Evolutionary conservation across 2,797 vertebrate genomes (phyloP).

Genomic region (Rousettus madagascariensis): DNA sequence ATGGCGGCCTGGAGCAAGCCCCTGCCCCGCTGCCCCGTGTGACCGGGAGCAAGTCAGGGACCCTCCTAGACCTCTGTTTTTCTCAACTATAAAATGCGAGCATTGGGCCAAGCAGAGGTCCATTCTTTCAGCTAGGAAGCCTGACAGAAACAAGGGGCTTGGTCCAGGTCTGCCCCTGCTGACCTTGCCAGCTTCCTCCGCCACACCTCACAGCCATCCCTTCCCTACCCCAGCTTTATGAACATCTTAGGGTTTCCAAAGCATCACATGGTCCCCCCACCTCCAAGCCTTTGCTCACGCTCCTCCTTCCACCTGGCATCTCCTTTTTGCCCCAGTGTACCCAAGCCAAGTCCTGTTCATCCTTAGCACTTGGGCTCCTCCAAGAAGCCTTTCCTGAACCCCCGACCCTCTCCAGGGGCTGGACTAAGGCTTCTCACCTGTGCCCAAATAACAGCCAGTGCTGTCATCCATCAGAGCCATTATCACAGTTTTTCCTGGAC

Average conservation of each 20-base stretch:
- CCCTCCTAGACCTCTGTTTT: neutral
- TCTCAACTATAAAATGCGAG: neutral
- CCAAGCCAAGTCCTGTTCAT: neutral
- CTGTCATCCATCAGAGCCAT: neutral
- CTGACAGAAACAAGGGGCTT: neutral
- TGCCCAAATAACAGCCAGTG: neutral
- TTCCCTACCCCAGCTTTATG: neutral
- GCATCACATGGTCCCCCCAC: fast-evolving
- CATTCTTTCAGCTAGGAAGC: neutral
- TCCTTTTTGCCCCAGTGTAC: neutral
- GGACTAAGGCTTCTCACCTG: neutral
- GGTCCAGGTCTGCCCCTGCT: neutral
- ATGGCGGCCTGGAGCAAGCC: fast-evolving
- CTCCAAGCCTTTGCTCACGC: neutral
- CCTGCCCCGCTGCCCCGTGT: neutral
- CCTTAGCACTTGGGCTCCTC: neutral
- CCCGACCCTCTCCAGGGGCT: neutral
- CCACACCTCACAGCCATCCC: neutral
- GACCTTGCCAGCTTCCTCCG: no score
- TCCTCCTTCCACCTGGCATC: fast-evolving
- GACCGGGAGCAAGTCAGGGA: neutral
- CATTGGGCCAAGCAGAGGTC: neutral
- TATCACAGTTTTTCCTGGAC: neutral
- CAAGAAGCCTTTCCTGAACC: neutral
- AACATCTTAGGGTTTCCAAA: neutral